A percentile compares a stretch with the other conserved stretches of the same genome.
Conservation (phyloP, 2,797 vertebrate species). For the Pseudomugil gertrudae region DNA sequence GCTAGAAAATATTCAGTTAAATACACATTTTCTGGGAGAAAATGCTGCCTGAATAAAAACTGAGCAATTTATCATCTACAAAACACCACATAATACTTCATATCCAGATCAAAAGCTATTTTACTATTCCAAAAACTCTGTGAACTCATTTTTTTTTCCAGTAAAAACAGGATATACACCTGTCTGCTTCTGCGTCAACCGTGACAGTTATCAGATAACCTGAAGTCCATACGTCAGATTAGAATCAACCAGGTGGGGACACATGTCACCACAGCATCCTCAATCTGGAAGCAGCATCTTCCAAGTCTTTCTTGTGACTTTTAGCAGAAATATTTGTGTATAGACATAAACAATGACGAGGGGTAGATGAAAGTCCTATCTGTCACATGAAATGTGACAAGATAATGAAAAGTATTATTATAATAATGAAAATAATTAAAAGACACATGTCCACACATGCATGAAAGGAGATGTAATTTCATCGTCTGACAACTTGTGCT, state of each 20-base stretch:
- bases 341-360: not conserved
- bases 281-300: not conserved
- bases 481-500: conserved; percentile 38
- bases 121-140: not conserved
- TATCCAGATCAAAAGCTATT: no score
- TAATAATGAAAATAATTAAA: conserved; percentile 9
- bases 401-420: no score
- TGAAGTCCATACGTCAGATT: conserved; percentile 27
- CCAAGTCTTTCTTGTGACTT: not conserved
- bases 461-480: conserved; percentile 21
- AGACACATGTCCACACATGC: conserved; percentile 6
- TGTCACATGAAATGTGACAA: no score
- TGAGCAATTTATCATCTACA: conserved; percentile 29
- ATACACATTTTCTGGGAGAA: not conserved
- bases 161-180: conserved; percentile 38
- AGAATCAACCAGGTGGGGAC: conserved; percentile 5
- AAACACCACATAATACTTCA: no score
- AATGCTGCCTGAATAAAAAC: not conserved
- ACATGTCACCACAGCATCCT: conserved; percentile 19
- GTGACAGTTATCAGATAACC: conserved; percentile 39
- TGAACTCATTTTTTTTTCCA: conserved; percentile 2
- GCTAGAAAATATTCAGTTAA: not conserved
- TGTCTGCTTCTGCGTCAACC: conserved; percentile 12
- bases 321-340: not conserved
- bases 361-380: not conserved